Base-by-base conservation (phyloP, 2,797 vertebrate genomes). In the Toxotes lorentzi region DNA sequence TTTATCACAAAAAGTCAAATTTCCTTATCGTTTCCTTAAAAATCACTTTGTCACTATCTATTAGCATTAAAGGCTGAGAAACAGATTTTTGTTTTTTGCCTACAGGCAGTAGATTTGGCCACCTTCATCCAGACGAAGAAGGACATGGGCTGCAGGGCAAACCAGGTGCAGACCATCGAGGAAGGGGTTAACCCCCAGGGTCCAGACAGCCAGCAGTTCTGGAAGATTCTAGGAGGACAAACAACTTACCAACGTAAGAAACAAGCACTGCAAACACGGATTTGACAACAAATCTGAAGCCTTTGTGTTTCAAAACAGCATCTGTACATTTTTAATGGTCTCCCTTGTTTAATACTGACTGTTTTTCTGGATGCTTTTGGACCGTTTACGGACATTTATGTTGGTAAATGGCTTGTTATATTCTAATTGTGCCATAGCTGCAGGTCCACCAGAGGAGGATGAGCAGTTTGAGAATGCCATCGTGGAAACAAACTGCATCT, bases 401-500 rank as follows among this genome's bases (percentile, higher is more conserved):
- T 30, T 40, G 34, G 5, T 16, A 48, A 24, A 23, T 8, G 48
- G n/a, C 48, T 8, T 24, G 12, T 24, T 34, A 0, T 30, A 9
- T n/a, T 68, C n/a, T 68, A 0, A 40, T 38, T 48, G 17, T 40
- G 2, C 21, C 21, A 10, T 72, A 99, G 98, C 95, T 2, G 96
- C 97, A 0, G 98, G 98, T 68, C 95, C 94, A 69, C 96, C 97
- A 1, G 98, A 99, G 75, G 97, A 99, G 70, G 98, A 99, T 0
- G 98, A 99, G 90, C 95, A 95, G 63, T 99, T 98, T 67, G 98
- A 99, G 93, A 96, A 94, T 0, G 97, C 96, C 82, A 97, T 99
- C 1, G 97, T 99, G 89, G 98, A 99, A 93, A 99, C 98, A n/a
- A 99, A 99, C 91, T 99, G 98, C 43, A 97, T 98, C 90, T 99